Conservation (phyloP, 2,888 invertebrate species). For the Synergus umbraculus region DNA sequence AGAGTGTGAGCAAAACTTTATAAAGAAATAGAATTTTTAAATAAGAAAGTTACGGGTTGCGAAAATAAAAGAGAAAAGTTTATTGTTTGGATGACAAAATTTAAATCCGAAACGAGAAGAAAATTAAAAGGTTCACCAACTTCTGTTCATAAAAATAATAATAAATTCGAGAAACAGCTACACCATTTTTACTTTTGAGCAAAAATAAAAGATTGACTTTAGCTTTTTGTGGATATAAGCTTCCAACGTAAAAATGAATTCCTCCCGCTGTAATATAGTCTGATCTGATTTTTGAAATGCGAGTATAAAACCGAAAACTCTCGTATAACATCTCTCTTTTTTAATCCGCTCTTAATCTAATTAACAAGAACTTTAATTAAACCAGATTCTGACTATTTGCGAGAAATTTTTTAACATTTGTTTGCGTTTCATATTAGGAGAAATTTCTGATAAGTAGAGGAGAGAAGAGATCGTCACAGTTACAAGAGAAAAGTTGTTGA, state of each 20-base stretch:
- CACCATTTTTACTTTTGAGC: no score
- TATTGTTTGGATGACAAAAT: no score
- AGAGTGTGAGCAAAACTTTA: not conserved
- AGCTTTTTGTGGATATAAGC: not conserved
- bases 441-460: slow-evolving; percentile 19
- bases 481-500: not conserved
- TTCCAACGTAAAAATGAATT: not conserved
- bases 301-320: not conserved
- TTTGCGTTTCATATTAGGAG: slow-evolving; percentile 3
- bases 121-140: no score
- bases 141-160: no score
- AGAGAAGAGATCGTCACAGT: not conserved
- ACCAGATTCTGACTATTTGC: not conserved
- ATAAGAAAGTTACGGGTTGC: not conserved
- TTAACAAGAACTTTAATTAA: slow-evolving; percentile 21
- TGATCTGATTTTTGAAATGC: not conserved
- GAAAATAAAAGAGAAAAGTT: not conserved
- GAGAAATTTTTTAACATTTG: slow-evolving; percentile 5
- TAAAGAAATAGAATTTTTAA: not conserved
- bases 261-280: not conserved
- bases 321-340: not conserved
- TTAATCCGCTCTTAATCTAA: not conserved
- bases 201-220: no score
- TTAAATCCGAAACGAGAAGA: no score
- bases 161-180: no score